Evolutionary conservation across 1,140 invertebrate genomes (phyloP), one percentile per base, ranked within the genome.

Genomic region (Magallana angulata): DNA sequence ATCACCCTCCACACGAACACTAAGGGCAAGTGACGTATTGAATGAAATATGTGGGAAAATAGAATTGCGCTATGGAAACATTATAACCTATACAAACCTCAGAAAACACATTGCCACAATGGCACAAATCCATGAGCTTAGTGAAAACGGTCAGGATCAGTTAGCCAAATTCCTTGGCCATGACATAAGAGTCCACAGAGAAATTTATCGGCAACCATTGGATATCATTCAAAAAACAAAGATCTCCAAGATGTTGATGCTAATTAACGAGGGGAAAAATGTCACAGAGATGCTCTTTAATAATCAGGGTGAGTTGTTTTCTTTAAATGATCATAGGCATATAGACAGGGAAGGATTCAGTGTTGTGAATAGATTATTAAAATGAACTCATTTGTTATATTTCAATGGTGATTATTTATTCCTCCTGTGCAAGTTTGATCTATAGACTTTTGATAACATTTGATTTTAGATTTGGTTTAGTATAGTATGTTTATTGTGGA

Each of bases 11-110:
- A 14, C 36, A 9, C 76, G 56, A 14, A 12, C 18, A 36, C 16
- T 84, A 14, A 84, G 83, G 12, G 83, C 56, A 4, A 59, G 57
- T 24, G 36, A 84, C 36, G 83, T 62, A 24, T n/a, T 84, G n/a
- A 59, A n/a, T 57, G 58, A 85, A 48, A 36, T 84, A 18, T 59
- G 56, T 18, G n/a, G 16, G 57, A 59, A 59, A 30, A n/a, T 57
- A 18, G 80, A 59, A 12, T 57, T 68, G 9, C 57, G 60, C 14
- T n/a, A 86, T 16, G 87, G 85, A 83, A 8, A 88, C 8, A 14
- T 82, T 0, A 58, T 89, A 3, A 88, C 82, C 94, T 91, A 93
- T 94, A 92, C 94, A 93, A 92, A 94, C 93, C 83, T 90, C 0
- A 82, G 88, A 80, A 91, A 91, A 48, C 90, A 91, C 9, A 84